phyloP scores from a whole-genome alignment of 2,113 vertebrate genomes.

The Ophthalmolycus amberensis region DNA sequence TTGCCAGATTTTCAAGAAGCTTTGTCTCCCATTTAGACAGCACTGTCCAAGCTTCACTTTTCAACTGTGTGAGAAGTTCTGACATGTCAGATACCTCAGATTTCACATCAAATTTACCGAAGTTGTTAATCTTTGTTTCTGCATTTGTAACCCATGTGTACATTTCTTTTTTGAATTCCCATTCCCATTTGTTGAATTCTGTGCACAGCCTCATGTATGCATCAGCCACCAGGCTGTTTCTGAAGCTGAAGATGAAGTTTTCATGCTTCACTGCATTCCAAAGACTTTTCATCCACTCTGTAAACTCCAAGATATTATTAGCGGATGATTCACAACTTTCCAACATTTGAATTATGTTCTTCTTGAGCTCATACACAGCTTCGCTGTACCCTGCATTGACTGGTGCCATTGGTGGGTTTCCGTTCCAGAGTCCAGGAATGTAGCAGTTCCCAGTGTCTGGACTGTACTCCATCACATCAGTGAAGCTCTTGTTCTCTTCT shows the following conservation, averaged over 20 bases:
- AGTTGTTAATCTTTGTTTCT: not conserved
- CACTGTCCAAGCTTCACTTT: constrained; percentile 36
- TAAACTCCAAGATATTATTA: constrained; percentile 62
- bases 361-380: constrained; percentile 75
- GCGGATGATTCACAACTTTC: constrained; percentile 12
- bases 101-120: constrained; percentile 37
- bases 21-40: constrained; percentile 50
- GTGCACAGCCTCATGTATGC: constrained; percentile 74
- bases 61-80: constrained; percentile 27
- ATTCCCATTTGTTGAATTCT: constrained; percentile 76
- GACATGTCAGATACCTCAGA: constrained; percentile 22
- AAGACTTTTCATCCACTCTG: constrained; percentile 71
- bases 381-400: constrained; percentile 78
- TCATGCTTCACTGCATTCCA: constrained; percentile 81
- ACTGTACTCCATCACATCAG: constrained; percentile 78
- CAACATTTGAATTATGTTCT: constrained; percentile 58
- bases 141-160: too few species aligned
- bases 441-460: constrained; percentile 75
- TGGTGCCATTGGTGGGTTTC: constrained; percentile 81
- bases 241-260: constrained; percentile 83
- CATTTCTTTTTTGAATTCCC: constrained; percentile 49
- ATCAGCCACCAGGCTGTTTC: constrained; percentile 79
- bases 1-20: constrained; percentile 48
- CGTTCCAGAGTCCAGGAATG: constrained; percentile 81
- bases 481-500: constrained; percentile 66